phyloP scores from a whole-genome alignment of 2,797 vertebrate species.

The Myripristis murdjan region DNA sequence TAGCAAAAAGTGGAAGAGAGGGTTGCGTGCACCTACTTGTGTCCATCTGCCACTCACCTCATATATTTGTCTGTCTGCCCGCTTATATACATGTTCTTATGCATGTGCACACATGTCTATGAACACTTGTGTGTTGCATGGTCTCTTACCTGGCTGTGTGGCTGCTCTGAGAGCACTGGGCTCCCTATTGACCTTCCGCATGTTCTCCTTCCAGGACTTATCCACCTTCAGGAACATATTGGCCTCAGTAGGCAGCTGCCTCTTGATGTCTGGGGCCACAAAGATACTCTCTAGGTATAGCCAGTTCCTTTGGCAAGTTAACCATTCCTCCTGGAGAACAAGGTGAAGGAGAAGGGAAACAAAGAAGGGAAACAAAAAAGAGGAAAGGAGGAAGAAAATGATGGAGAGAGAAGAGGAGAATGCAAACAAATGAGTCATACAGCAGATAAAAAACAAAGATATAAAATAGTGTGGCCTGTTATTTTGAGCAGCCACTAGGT shows the following conservation, averaged over 20 bases:
- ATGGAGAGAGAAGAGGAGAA: background rate
- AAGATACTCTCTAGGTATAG: constrained; percentile 92
- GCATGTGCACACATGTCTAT: background rate
- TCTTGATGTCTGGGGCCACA: constrained; percentile 89
- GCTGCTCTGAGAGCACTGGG: constrained; percentile 87
- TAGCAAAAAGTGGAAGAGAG: background rate
- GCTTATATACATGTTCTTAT: background rate
- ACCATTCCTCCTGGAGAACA: constrained; percentile 87
- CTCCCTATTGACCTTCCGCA: constrained; percentile 86
- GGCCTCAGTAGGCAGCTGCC: constrained; percentile 88
- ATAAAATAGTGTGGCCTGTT: background rate
- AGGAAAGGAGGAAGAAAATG: background rate
- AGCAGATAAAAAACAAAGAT: too few relatives aligned
- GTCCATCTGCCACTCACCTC: background rate
- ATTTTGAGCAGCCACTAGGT: constrained; percentile 53
- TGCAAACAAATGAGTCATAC: too few relatives aligned
- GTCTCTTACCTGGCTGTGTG: constrained; percentile 84
- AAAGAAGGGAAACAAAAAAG: background rate
- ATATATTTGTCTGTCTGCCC: background rate
- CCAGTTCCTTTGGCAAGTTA: constrained; percentile 90
- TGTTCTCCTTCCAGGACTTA: constrained; percentile 92
- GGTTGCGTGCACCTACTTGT: background rate
- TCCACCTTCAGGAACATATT: constrained; percentile 91
- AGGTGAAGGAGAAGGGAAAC: background rate
- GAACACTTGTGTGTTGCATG: background rate